phyloP scores from a whole-genome alignment of 2,888 invertebrate genomes.

The Cerastis rubricosa region DNA sequence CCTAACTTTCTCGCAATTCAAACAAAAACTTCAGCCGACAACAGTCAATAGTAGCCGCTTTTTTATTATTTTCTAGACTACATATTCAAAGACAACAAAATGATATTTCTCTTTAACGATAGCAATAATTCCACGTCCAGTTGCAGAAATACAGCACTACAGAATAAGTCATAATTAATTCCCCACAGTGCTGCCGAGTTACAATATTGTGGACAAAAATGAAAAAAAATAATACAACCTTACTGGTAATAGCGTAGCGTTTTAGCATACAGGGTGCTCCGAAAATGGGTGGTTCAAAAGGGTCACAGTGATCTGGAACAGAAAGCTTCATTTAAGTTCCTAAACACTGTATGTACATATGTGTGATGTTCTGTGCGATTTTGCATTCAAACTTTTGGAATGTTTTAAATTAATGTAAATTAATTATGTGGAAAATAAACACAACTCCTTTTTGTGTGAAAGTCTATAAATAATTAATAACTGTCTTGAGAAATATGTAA shows the following conservation, averaged over 20 bases:
- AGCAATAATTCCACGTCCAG: slow-evolving; percentile 55
- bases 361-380: not conserved
- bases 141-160: slow-evolving; percentile 61
- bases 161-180: slow-evolving; percentile 71
- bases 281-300: slow-evolving; percentile 4
- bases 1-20: not conserved
- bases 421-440: not conserved
- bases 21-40: not conserved
- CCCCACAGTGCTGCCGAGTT: slow-evolving; percentile 60
- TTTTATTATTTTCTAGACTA: slow-evolving; percentile 37
- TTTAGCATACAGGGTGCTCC: slow-evolving; percentile 51
- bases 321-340: not conserved
- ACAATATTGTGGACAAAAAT: slow-evolving; percentile 64
- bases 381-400: not conserved
- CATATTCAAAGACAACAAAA: slow-evolving; percentile 42
- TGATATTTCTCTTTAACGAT: slow-evolving; percentile 54
- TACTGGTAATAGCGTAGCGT: slow-evolving; percentile 62
- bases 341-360: not conserved
- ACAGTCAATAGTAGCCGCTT: not conserved
- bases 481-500: not conserved
- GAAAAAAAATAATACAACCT: slow-evolving; percentile 63
- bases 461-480: not conserved
- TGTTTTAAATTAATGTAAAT: not conserved
- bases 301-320: not conserved
- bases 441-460: not conserved